These are phyloP conservation scores for Centropristis striata DNA, from an alignment of 2,113 vertebrate species.

Conservation along the genomic window DNA sequence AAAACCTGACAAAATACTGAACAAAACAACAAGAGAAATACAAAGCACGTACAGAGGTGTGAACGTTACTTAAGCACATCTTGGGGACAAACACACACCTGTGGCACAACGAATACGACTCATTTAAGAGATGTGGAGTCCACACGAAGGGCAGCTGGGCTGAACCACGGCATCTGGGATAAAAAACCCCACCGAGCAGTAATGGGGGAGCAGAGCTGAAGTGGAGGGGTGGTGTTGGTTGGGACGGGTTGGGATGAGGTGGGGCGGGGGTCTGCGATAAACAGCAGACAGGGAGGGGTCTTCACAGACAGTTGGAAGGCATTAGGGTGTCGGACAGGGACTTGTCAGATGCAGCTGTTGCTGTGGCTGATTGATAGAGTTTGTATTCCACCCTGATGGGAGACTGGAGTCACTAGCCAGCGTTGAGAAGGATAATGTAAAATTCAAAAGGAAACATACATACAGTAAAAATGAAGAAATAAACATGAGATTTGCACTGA, in stretches of 20 bases:
- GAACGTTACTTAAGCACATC: background rate
- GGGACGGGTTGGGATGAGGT: conserved; percentile 47
- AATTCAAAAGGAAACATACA: conserved; percentile 45
- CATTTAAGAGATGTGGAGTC: conserved; percentile 49
- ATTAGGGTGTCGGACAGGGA: conserved; percentile 93
- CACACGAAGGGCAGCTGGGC: conserved; percentile 59
- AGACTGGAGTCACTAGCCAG: conserved; percentile 76
- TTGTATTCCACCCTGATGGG: conserved; percentile 88
- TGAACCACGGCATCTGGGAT: conserved; percentile 61
- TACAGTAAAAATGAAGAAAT: conserved; percentile 37
- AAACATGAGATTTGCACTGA: conserved; percentile 36
- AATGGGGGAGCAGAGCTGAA: conserved; percentile 30
- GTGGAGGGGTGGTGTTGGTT: conserved; percentile 70
- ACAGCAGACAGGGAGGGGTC: conserved; percentile 90
- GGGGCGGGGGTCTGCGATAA: conserved; percentile 58
- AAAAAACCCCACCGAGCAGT: background rate
- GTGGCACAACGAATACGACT: conserved; percentile 67
- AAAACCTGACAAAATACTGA: conserved; percentile 50
- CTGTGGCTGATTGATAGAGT: conserved; percentile 95
- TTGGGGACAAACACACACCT: conserved; percentile 62
- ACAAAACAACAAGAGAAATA: conserved; percentile 11
- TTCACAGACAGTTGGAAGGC: conserved; percentile 93
- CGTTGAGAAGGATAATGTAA: conserved; percentile 81
- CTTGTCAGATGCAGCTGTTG: conserved; percentile 98
- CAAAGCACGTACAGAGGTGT: background rate